Base-by-base conservation (phyloP, 2,888 invertebrate species). In the Trissoscelio sp. region DNA sequence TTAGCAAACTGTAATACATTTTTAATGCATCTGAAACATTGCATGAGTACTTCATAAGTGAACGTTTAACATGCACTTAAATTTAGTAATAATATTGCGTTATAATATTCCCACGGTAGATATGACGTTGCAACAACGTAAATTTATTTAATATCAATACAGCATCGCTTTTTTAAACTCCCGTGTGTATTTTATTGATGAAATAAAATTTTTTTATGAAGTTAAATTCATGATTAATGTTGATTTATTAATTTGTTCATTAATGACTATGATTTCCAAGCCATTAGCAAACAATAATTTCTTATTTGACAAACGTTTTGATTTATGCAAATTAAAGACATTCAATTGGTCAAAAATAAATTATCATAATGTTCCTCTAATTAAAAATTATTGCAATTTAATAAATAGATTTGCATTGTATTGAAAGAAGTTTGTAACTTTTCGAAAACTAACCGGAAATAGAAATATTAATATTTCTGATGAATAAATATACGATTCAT, bases 41-140 rank as follows among this genome's bases (percentile, higher is more conserved):
- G n/a, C n/a, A n/a, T n/a, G n/a, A n/a, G n/a, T n/a, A n/a, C n/a
- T 28, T 44, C 60, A 42, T 14, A 60, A 60, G 44, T 44, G 31
- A 42, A 28, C 42, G 60, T 44, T 60, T 42, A 18, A 60, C 58
- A 24, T 16, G 16, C 60, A 28, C 11, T 60, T 14, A 60, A 60
- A 60, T 60, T 60, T 60, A 60, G 60, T 60, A 44, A 60, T 60
- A 60, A 60, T 16, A 44, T 60, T 60, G 60, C 60, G 60, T 12
- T 44, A 44, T 42, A 14, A 28, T 44, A 60, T 60, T 60, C 60
- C 60, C 60, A 60, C 60, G 60, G 18, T 16, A 44, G 18, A 16
- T 42, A 58, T 58, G 60, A 28, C 44, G 14, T 60, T 60, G 44
- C 44, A 60, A 31, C 28, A 44, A 60, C 42, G 31, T 28, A 51